These are phyloP conservation scores for Macaria notata DNA, from an alignment of 2,888 invertebrate genomes.

Conservation along the genomic window DNA sequence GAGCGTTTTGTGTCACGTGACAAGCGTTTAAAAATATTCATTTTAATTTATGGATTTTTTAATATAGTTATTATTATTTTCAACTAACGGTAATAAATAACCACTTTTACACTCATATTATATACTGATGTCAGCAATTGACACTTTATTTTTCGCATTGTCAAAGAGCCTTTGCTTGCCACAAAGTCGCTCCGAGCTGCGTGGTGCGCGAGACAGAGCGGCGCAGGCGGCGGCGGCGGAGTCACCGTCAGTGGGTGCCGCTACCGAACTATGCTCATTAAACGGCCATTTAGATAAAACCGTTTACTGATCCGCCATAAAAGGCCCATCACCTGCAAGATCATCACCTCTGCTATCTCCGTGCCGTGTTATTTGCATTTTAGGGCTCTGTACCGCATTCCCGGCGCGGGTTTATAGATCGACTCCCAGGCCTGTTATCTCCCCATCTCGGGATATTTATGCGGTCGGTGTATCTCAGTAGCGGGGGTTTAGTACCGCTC, in stretches of 20 bases:
- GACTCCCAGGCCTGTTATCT: slow-evolving; percentile 52
- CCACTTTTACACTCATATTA: too few species aligned
- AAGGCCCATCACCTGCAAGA: slow-evolving; percentile 52
- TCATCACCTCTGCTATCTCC: slow-evolving; percentile 42
- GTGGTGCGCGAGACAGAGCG: not conserved
- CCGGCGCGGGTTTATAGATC: slow-evolving; percentile 49
- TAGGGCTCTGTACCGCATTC: slow-evolving; percentile 56
- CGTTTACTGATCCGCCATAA: slow-evolving; percentile 55
- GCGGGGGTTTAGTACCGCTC: slow-evolving; percentile 74
- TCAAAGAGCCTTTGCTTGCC: too few species aligned
- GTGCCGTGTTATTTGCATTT: slow-evolving; percentile 55
- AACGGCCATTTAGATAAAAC: slow-evolving; percentile 19
- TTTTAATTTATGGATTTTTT: too few species aligned
- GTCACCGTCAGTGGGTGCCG: not conserved
- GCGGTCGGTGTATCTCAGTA: slow-evolving; percentile 73
- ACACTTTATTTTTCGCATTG: too few species aligned
- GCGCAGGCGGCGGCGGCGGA: not conserved
- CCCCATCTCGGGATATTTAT: slow-evolving; percentile 73
- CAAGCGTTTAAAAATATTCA: too few species aligned
- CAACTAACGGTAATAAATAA: too few species aligned
- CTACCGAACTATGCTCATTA: slow-evolving; percentile 4
- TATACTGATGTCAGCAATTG: too few species aligned
- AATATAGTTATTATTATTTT: too few species aligned
- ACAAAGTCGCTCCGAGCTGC: too few species aligned
- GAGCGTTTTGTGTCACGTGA: too few species aligned